Evolutionary conservation across 2,797 vertebrate species (phyloP).

Genomic region (Pseudotriccus pelzelni): DNA sequence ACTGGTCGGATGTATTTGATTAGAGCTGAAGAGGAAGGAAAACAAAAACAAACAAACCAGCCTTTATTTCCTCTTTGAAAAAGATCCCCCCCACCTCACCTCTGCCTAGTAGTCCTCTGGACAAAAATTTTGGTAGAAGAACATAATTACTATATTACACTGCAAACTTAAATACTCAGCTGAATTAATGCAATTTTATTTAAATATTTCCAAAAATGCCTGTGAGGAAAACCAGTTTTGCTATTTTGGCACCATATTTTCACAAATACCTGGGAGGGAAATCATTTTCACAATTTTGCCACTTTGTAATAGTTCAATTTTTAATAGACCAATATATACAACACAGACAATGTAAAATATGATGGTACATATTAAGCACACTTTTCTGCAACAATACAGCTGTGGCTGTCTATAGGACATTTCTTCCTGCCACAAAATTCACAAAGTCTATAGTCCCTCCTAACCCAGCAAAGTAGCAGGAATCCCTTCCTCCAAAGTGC

Average conservation of each 20-base stretch:
- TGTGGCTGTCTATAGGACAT: background rate
- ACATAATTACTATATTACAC: background rate
- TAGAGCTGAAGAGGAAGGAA: slow-evolving; percentile 80
- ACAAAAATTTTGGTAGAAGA: background rate
- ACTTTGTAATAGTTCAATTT: background rate
- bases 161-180: background rate
- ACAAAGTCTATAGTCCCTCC: background rate
- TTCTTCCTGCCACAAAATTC: background rate
- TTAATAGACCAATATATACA: background rate
- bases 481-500: background rate
- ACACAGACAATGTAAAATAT: background rate
- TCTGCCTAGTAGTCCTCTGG: rapidly evolving
- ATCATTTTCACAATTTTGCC: background rate
- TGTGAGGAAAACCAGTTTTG: background rate
- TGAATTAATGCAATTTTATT: background rate
- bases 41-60: background rate
- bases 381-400: background rate
- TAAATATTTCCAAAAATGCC: background rate
- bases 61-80: background rate
- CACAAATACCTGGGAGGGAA: background rate
- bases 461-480: background rate
- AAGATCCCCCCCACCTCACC: background rate
- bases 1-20: slow-evolving; percentile 95
- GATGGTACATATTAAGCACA: background rate
- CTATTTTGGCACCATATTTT: background rate